Conservation (phyloP, 2,888 invertebrate genomes). For the Choristoneura rosaceana region DNA sequence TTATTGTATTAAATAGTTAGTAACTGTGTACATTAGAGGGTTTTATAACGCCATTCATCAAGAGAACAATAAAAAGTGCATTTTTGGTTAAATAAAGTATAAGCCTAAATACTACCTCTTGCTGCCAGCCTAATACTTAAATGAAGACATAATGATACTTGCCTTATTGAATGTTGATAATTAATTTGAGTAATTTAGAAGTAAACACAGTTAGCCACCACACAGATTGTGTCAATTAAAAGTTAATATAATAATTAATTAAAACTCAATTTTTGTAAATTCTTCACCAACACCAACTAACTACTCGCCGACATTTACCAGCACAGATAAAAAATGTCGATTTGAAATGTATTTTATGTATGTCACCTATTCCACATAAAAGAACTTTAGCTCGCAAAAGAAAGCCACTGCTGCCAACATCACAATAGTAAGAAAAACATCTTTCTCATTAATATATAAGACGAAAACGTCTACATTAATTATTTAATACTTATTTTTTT, state of each 20-base stretch:
- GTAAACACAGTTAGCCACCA: neutral
- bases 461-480: neutral
- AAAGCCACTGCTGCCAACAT: constrained; percentile 2
- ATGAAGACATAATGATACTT: constrained; percentile 21
- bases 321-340: constrained; percentile 20
- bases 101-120: constrained; percentile 1
- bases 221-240: neutral
- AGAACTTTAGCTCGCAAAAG: neutral
- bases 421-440: neutral
- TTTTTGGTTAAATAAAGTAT: constrained; percentile 7
- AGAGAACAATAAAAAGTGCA: neutral
- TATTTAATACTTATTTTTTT: neutral
- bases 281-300: neutral
- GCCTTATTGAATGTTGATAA: constrained; percentile 17
- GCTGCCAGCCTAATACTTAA: constrained; percentile 15
- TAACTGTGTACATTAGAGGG: too few species aligned
- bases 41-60: too few species aligned
- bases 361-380: too few species aligned
- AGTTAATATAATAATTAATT: neutral
- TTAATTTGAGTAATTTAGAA: neutral
- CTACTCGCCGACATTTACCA: constrained; percentile 11
- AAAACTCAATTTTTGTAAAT: neutral
- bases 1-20: neutral
- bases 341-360: too few species aligned
- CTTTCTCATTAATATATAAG: neutral